phyloP scores from a whole-genome alignment of 2,888 invertebrate species.

The Watsonalla cultraria region DNA sequence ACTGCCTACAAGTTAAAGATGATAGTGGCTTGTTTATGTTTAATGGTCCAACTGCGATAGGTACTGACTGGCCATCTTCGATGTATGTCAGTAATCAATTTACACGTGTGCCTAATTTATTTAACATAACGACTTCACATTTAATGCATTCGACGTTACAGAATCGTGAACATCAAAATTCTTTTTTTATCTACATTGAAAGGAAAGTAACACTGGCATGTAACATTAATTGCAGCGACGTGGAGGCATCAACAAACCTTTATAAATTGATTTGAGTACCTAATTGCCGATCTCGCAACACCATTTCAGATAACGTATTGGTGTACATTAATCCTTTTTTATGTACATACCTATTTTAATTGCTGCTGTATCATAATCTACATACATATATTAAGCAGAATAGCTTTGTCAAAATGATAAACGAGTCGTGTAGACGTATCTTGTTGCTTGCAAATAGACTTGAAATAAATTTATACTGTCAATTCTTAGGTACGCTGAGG shows the following conservation, averaged over 20 bases:
- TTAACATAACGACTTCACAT: slow-evolving; percentile 51
- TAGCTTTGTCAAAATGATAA: slow-evolving; percentile 55
- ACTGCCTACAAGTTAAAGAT: not conserved
- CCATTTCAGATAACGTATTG: slow-evolving; percentile 55
- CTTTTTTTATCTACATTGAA: slow-evolving; percentile 46
- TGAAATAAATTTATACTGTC: slow-evolving; percentile 6
- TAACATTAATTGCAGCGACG: slow-evolving; percentile 60
- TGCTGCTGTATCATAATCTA: slow-evolving; percentile 41
- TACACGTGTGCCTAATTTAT: slow-evolving; percentile 54
- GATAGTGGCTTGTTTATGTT: slow-evolving; percentile 3
- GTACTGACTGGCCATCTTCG: slow-evolving; percentile 17
- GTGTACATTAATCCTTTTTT: slow-evolving; percentile 52
- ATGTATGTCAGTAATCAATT: slow-evolving; percentile 47
- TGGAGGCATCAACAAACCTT: slow-evolving; percentile 46
- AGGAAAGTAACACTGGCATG: slow-evolving; percentile 55
- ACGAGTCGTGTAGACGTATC: slow-evolving; percentile 10
- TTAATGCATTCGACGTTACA: slow-evolving; percentile 56
- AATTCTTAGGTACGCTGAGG: slow-evolving; percentile 17
- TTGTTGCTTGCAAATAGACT: not conserved
- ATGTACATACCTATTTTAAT: slow-evolving; percentile 36
- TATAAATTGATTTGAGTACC: slow-evolving; percentile 67
- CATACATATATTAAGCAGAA: slow-evolving; percentile 42
- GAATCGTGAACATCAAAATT: slow-evolving; percentile 64
- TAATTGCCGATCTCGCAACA: slow-evolving; percentile 57
- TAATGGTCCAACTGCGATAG: slow-evolving; percentile 11